A percentile compares a stretch with the other conserved stretches of the same genome.
Evolutionary conservation across 2,888 invertebrate genomes (phyloP).

Genomic region (Eristalis pertinax): DNA sequence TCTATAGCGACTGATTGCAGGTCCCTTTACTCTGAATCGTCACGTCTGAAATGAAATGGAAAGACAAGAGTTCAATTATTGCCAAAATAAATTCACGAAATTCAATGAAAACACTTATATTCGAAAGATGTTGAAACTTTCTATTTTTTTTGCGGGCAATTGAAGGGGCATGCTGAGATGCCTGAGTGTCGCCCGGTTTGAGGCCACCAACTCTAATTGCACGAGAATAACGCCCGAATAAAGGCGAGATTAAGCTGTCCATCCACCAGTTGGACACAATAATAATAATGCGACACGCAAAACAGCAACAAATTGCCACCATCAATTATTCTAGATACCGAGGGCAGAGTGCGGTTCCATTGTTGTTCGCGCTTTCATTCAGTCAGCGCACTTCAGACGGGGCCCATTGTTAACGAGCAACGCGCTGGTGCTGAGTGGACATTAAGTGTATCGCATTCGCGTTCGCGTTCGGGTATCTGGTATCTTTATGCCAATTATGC

Average conservation of each 20-base stretch:
- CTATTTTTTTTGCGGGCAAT: not conserved
- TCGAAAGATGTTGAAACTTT: not conserved
- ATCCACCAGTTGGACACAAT: slow-evolving; percentile 37
- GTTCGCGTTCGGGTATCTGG: slow-evolving; percentile 5
- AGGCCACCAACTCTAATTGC: slow-evolving; percentile 48
- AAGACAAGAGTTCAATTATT: not conserved
- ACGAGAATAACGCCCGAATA: not conserved
- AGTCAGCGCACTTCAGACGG: slow-evolving; percentile 1
- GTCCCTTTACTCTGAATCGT: slow-evolving; percentile 79
- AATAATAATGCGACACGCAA: slow-evolving; percentile 19
- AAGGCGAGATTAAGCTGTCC: slow-evolving; percentile 29
- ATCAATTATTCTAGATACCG: slow-evolving; percentile 37
- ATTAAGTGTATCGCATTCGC: slow-evolving; percentile 23
- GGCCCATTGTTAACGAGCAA: slow-evolving; percentile 40
- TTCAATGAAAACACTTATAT: not conserved
- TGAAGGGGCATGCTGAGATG: not conserved
- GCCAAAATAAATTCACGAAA: too few species aligned
- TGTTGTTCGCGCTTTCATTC: slow-evolving; percentile 25
- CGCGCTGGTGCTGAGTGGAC: slow-evolving; percentile 3
- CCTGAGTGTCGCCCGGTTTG: not conserved
- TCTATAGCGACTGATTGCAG: slow-evolving; percentile 73
- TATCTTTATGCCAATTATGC: slow-evolving; percentile 54
- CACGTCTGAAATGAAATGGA: slow-evolving; percentile 75
- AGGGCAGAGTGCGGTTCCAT: slow-evolving; percentile 2
- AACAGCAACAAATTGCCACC: slow-evolving; percentile 35